phyloP scores from a whole-genome alignment of 2,888 invertebrate genomes.

The Rhimphoctona megacephalus region DNA sequence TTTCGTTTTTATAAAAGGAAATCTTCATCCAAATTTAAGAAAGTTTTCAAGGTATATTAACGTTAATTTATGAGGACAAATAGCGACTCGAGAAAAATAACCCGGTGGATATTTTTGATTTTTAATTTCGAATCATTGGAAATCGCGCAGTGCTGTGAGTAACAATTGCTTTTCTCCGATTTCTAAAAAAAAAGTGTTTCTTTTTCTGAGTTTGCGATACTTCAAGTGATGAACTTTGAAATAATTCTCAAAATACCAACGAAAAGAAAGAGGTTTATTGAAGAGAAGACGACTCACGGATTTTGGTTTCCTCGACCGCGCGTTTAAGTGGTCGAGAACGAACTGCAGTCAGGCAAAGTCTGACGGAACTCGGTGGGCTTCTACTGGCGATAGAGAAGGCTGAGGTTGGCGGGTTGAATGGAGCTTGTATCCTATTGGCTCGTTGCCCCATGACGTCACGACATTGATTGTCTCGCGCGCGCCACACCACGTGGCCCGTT shows the following conservation, averaged over 20 bases:
- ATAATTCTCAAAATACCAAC: not conserved
- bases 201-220: not conserved
- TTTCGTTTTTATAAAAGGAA: not conserved
- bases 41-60: not conserved
- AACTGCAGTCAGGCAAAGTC: slow-evolving; percentile 84
- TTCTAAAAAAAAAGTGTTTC: not conserved
- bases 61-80: not conserved
- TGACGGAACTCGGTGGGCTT: slow-evolving; percentile 82
- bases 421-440: slow-evolving; percentile 88
- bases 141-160: not conserved
- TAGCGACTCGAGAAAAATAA: not conserved
- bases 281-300: slow-evolving; percentile 30
- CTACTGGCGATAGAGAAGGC: slow-evolving; percentile 77
- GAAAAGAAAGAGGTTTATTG: slow-evolving; percentile 7
- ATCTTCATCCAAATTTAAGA: not conserved
- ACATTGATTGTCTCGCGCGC: slow-evolving; percentile 89
- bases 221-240: slow-evolving; percentile 8
- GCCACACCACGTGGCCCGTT: slow-evolving; percentile 84
- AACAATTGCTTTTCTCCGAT: not conserved
- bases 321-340: slow-evolving; percentile 83
- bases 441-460: slow-evolving; percentile 89
- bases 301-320: slow-evolving; percentile 67
- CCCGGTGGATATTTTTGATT: not conserved
- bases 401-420: slow-evolving; percentile 88
- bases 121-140: not conserved